Conservation (phyloP, 2,113 vertebrate species). For the Holacanthus passer region DNA sequence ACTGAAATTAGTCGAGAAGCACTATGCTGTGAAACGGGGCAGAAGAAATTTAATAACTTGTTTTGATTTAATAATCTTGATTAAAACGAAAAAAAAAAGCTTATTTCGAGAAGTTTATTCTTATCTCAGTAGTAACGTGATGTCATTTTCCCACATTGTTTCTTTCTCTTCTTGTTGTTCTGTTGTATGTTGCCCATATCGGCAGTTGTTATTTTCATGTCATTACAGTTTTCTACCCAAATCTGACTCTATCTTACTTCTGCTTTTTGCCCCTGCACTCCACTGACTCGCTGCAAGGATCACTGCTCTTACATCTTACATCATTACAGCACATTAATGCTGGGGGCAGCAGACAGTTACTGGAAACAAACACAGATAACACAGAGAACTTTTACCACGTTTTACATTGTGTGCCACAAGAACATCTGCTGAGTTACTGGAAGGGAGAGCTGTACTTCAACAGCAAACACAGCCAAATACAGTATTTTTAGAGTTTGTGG, state of each 20-base stretch:
- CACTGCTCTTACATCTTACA: background rate
- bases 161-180: background rate
- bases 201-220: background rate
- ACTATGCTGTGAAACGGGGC: background rate
- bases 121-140: background rate
- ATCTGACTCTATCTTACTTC: background rate
- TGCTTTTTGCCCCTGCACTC: background rate
- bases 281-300: background rate
- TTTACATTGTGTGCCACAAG: background rate
- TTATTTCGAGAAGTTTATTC: background rate
- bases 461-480: constrained; percentile 14
- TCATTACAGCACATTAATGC: background rate
- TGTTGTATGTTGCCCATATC: background rate
- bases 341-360: background rate
- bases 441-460: constrained; percentile 12
- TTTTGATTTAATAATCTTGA: background rate
- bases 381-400: background rate
- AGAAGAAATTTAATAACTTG: background rate
- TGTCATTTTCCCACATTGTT: background rate
- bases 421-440: background rate
- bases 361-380: background rate
- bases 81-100: background rate
- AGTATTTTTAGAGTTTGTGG: constrained; percentile 15
- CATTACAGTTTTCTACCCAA: background rate
- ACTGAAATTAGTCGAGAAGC: background rate